These are phyloP conservation scores for Portunus trituberculatus DNA, from an alignment of 1,140 invertebrate genomes.

Conservation along the genomic window DNA sequence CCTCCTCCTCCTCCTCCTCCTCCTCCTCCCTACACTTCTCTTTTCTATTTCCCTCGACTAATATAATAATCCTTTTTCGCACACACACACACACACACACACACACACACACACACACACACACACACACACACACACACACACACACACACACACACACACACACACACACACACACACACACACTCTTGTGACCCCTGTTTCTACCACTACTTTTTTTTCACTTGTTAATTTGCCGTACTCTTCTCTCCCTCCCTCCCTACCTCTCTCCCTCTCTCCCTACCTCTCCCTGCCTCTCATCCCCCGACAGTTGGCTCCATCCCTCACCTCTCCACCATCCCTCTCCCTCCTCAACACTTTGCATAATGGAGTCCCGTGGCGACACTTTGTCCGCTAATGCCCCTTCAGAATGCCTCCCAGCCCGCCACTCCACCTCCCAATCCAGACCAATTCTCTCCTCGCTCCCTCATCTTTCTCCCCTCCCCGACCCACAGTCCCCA, in stretches of 20 bases:
- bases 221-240: neutral
- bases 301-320: neutral
- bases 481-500: neutral
- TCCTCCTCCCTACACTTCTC: too few relatives aligned
- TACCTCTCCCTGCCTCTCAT: neutral
- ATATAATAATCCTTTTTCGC: too few relatives aligned
- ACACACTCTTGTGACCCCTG: neutral
- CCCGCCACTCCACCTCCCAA: neutral
- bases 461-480: neutral
- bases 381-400: constrained; percentile 8
- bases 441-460: neutral
- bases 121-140: too few relatives aligned
- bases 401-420: neutral
- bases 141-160: too few relatives aligned
- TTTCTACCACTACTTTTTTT: neutral
- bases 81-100: too few relatives aligned
- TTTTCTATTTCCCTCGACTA: too few relatives aligned
- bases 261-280: neutral
- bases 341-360: neutral
- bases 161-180: too few relatives aligned
- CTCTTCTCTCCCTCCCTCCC: neutral
- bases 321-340: neutral
- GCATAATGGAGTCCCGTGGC: constrained; percentile 7
- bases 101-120: too few relatives aligned
- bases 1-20: too few relatives aligned